Evolutionary conservation across 2,797 vertebrate genomes (phyloP).

Genomic region (Molothrus ater): DNA sequence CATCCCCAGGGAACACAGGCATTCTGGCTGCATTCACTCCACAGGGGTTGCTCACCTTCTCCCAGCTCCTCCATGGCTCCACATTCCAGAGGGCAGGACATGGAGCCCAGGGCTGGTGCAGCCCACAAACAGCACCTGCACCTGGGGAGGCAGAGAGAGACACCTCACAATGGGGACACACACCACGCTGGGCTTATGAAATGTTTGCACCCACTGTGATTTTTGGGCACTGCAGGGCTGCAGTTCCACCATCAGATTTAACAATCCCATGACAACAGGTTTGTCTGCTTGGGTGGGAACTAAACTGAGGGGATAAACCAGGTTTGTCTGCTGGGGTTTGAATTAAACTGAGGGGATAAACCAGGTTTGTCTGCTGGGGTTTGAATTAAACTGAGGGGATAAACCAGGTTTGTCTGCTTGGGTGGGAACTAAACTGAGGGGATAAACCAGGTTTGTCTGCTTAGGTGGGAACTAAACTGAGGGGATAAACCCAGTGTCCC

Average conservation of each 20-base stretch:
- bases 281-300: no score
- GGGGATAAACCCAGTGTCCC: background rate
- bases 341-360: no score
- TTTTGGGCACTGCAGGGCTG: background rate
- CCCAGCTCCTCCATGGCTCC: background rate
- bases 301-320: no score
- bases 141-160: background rate
- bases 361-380: background rate
- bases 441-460: background rate
- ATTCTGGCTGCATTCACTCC: background rate
- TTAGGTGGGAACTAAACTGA: background rate
- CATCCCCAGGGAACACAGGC: background rate
- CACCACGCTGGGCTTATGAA: background rate
- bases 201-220: fast-evolving
- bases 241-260: background rate
- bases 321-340: no score
- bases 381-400: no score
- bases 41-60: background rate
- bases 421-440: no score
- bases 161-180: background rate
- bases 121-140: background rate
- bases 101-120: fast-evolving
- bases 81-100: background rate
- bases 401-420: no score
- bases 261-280: background rate